These are phyloP conservation scores for Marmota flaviventris DNA, from an alignment of 2,113 vertebrate genomes.

Conservation along the genomic window DNA sequence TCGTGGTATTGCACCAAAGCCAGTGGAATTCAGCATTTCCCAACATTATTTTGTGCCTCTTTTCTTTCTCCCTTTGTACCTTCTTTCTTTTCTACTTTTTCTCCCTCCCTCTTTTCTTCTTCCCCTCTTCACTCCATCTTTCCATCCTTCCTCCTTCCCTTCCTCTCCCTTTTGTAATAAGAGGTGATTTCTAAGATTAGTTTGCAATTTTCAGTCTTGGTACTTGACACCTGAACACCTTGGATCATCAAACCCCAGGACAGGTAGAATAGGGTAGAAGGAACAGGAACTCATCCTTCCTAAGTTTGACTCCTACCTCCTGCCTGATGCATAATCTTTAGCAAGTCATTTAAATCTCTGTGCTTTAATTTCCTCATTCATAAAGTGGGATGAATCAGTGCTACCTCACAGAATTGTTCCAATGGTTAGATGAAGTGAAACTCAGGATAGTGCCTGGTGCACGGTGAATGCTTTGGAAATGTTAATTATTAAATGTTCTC, in stretches of 20 bases:
- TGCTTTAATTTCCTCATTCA: background rate
- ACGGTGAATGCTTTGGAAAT: background rate
- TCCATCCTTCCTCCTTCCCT: background rate
- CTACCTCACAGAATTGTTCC: background rate
- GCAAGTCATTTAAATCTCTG: background rate
- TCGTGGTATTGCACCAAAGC: background rate
- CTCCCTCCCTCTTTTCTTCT: too few species aligned
- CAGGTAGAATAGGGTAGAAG: rapidly evolving
- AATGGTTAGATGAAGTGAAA: background rate
- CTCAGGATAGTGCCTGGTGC: rapidly evolving
- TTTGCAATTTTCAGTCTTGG: background rate
- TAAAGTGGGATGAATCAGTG: background rate
- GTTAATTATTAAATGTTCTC: background rate
- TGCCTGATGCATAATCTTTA: background rate
- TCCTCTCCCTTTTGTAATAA: background rate
- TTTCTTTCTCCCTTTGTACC: background rate
- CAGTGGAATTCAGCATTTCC: background rate
- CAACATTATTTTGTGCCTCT: background rate
- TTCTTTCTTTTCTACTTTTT: background rate
- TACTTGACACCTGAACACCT: background rate
- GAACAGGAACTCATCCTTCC: background rate
- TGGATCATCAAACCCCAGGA: background rate
- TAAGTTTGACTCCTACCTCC: background rate
- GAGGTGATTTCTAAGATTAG: background rate
- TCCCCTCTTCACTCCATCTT: too few species aligned